phyloP scores from a whole-genome alignment of 2,113 vertebrate genomes.

The Charadrius vociferus region DNA sequence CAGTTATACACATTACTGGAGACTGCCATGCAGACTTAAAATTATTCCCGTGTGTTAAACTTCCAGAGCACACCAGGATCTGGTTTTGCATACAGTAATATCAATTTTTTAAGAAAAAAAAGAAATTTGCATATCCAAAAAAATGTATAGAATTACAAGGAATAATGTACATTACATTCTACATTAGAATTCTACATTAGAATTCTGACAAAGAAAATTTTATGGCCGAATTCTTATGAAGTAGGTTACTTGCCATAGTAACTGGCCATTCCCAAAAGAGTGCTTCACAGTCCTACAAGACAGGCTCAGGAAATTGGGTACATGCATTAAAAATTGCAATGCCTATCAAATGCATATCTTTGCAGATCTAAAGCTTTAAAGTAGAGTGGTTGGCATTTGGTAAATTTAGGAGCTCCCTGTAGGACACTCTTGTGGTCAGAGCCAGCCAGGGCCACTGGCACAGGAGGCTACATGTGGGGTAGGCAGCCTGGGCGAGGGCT shows the following conservation, averaged over 20 bases:
- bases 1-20: neutral
- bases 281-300: neutral
- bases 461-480: accelerated
- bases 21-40: neutral
- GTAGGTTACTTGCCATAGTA: neutral
- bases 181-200: neutral
- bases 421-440: neutral
- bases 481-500: neutral
- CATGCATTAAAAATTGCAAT: neutral
- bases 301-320: neutral
- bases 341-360: neutral
- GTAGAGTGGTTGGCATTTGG: neutral
- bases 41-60: neutral
- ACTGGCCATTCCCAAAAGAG: neutral
- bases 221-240: neutral
- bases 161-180: too few relatives aligned
- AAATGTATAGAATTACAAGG: neutral
- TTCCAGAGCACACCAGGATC: neutral
- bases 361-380: neutral
- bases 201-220: neutral
- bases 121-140: neutral
- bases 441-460: neutral
- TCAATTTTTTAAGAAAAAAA: neutral
- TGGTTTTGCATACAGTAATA: neutral
- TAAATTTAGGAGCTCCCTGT: neutral